Evolutionary conservation across 1,140 invertebrate genomes (phyloP), one percentile per base, ranked within the genome.

Genomic region (Epicauta chinensis): DNA sequence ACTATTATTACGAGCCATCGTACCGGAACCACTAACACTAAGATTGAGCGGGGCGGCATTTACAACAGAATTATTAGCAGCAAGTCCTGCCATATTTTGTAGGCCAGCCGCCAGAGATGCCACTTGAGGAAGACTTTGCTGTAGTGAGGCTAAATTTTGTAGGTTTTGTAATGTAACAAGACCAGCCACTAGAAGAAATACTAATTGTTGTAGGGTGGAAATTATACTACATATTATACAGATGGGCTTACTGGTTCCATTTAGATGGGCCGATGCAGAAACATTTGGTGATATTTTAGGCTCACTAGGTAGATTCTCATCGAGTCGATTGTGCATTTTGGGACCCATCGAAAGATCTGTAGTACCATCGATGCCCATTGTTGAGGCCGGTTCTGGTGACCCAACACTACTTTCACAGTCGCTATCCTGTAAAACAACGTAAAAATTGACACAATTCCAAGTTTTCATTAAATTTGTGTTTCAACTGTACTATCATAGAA

Each of bases 11-110:
- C n/a, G n/a, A n/a, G 32, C 32, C 12, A n/a, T n/a, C n/a, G n/a
- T 61, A 67, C 65, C 81, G 59, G 81, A 80, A 43, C 81, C 78
- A 62, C 83, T 86, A 55, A 89, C 82, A 64, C 84, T 89, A 36
- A 89, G 74, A 72, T 90, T 90, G 49, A 89, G 75, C 3, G 86
- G 87, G 30, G 86, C 84, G 30, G 86, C 84, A 69, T 87, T 88
- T 67, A 86, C 81, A 54, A 83, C 76, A 40, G 81, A 77, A 66
- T 81, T 83, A 56, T 75, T 76, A 16, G 78, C n/a, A n/a, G n/a
- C 74, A 64, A 81, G 71, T 43, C 78, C 77, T 13, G 81, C 79
- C 71, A 87, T 81, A 60, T 82, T 84, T 67, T 86, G 83, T 43
- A 89, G 77, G 61, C 83, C 81, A 13, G 81, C 80, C 6, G 81